phyloP scores from a whole-genome alignment of 2,113 vertebrate genomes.

The Brienomyrus brachyistius region DNA sequence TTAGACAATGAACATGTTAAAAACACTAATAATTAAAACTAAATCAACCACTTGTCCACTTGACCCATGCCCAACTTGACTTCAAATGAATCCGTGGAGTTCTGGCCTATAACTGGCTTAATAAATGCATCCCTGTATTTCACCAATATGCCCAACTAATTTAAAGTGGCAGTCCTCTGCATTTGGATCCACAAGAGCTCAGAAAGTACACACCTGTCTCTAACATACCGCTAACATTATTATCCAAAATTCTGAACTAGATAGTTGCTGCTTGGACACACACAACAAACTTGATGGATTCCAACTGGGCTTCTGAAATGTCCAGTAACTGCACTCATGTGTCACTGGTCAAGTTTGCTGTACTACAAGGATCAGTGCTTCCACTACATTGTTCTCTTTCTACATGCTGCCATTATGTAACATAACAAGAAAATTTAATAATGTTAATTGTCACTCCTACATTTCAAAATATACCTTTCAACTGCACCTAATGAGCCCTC shows the following conservation, averaged over 20 bases:
- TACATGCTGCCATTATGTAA: not conserved
- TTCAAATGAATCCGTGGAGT: not conserved
- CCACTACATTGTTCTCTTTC: not conserved
- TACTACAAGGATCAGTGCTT: not conserved
- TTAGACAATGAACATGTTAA: not conserved
- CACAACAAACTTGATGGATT: not conserved
- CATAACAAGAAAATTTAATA: not conserved
- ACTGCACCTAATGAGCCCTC: not conserved
- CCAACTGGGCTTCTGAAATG: not conserved
- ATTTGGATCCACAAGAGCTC: not conserved
- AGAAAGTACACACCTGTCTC: not conserved
- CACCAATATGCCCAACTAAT: not conserved
- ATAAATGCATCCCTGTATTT: not conserved
- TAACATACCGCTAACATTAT: not conserved
- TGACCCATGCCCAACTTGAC: not conserved
- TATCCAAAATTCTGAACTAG: not conserved
- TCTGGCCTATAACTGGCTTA: not conserved
- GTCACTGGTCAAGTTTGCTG: not conserved
- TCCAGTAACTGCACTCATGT: not conserved
- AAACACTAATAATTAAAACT: not conserved
- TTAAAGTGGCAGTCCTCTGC: not conserved
- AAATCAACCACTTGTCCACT: not conserved
- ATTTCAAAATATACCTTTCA: not conserved
- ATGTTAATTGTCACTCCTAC: not conserved
- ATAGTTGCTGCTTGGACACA: not conserved